A percentile compares a stretch with the other conserved stretches of the same genome.
Evolutionary conservation across 2,113 vertebrate genomes (phyloP).

Genomic region (Falcunculus frontatus): DNA sequence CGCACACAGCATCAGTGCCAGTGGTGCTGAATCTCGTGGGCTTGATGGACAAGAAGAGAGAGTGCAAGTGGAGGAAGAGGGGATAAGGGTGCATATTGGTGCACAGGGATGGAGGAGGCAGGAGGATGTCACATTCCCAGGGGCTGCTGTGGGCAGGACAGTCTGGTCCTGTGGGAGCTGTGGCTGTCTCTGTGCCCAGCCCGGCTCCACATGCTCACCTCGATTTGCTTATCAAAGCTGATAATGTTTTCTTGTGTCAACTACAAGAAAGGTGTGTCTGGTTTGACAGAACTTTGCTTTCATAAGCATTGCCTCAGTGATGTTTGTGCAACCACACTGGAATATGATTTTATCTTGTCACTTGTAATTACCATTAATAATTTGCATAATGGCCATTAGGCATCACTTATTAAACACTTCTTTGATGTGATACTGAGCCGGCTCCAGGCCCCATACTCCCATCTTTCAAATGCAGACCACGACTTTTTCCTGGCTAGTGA

Average conservation of each 20-base stretch:
- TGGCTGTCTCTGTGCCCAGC: neutral
- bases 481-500: conserved; percentile 28
- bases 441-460: conserved; percentile 29
- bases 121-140: neutral
- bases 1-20: accelerated
- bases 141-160: neutral
- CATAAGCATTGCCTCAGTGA: conserved; percentile 43
- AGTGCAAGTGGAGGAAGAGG: neutral
- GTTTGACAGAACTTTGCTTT: conserved; percentile 4
- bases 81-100: accelerated
- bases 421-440: conserved; percentile 54
- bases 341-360: conserved; percentile 60
- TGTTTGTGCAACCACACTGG: conserved; percentile 41
- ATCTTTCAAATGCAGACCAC: conserved; percentile 27
- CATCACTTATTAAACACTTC: conserved; percentile 27
- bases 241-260: conserved; percentile 29
- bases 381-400: conserved; percentile 55
- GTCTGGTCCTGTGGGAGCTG: neutral
- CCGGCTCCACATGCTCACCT: neutral
- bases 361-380: conserved; percentile 45
- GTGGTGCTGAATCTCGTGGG: neutral
- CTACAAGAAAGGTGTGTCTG: conserved; percentile 43
- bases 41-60: neutral
- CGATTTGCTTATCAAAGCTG: neutral
- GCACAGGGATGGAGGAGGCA: neutral